Percentiles rank a stretch among this genome's conserved stretches.
Evolutionary conservation across 2,888 invertebrate species (phyloP).

Genomic region (Ischnus inquisitorius): DNA sequence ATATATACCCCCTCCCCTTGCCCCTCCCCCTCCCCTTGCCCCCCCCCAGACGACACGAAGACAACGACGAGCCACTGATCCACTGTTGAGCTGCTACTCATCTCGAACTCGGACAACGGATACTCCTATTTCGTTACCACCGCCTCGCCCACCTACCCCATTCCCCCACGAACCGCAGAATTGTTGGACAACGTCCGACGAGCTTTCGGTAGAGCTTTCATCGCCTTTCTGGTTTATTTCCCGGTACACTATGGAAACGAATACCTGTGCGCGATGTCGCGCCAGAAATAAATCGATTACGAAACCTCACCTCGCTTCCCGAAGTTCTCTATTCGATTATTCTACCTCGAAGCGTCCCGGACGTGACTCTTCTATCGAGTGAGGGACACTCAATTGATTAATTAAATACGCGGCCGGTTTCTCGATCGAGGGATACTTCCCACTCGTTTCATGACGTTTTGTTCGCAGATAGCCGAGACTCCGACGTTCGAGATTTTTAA

Average conservation of each 20-base stretch:
- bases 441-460: background rate
- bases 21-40: too few species aligned
- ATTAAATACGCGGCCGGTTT: slow-evolving; percentile 27
- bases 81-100: slow-evolving; percentile 19
- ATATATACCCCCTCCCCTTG: background rate
- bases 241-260: background rate
- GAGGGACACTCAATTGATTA: slow-evolving; percentile 16
- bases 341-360: background rate
- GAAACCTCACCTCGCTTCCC: slow-evolving; percentile 19
- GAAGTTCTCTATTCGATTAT: slow-evolving; percentile 42
- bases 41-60: slow-evolving; percentile 16
- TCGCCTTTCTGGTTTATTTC: slow-evolving; percentile 2
- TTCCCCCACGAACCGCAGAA: slow-evolving; percentile 22
- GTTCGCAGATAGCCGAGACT: background rate
- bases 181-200: slow-evolving; percentile 1
- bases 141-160: background rate
- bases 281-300: slow-evolving; percentile 48
- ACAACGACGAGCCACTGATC: slow-evolving; percentile 28
- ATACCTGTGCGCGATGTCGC: slow-evolving; percentile 1
- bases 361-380: slow-evolving; percentile 4
- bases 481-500: too few species aligned
- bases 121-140: slow-evolving; percentile 29
- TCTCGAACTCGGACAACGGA: slow-evolving; percentile 24
- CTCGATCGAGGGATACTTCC: background rate
- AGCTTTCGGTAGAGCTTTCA: slow-evolving; percentile 9